phyloP scores from a whole-genome alignment of 2,113 vertebrate species.

The Aspidoscelis tigris region DNA sequence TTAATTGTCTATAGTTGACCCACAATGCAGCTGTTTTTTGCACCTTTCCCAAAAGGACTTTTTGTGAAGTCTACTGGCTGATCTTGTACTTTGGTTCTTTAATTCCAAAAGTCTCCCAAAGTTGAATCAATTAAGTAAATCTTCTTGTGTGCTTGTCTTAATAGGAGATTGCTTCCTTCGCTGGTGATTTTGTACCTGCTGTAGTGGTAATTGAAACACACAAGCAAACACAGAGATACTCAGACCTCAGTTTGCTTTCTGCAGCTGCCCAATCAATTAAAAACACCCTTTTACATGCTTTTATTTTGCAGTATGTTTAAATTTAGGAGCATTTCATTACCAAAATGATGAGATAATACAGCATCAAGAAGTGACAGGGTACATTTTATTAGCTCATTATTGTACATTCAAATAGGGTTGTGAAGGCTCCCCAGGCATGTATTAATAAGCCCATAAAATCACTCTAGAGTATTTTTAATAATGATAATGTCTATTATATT shows the following conservation, averaged over 20 bases:
- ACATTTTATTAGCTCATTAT: constrained; percentile 56
- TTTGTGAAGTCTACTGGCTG: not conserved
- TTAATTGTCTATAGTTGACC: not conserved
- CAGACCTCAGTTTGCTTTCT: not conserved
- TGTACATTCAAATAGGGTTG: constrained; percentile 38
- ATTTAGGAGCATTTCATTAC: constrained; percentile 58
- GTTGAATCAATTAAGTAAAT: constrained; percentile 5
- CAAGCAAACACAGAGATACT: not conserved
- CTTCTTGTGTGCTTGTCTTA: not conserved
- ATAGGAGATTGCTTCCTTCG: not conserved
- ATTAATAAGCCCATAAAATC: constrained; percentile 53
- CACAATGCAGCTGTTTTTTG: not conserved
- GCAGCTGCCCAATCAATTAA: constrained; percentile 19
- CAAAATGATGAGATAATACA: constrained; percentile 30
- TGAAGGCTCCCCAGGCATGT: constrained; percentile 17
- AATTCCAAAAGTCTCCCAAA: not conserved
- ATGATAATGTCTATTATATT: not conserved
- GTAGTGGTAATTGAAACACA: constrained; percentile 2
- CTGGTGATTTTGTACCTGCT: not conserved
- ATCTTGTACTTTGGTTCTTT: not conserved
- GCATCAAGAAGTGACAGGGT: constrained; percentile 48
- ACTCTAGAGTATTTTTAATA: constrained; percentile 31
- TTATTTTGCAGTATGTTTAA: constrained; percentile 23
- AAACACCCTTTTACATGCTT: constrained; percentile 10
- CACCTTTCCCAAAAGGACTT: not conserved